These are phyloP conservation scores for Siniperca chuatsi DNA, from an alignment of 2,113 vertebrate genomes.

Conservation along the genomic window DNA sequence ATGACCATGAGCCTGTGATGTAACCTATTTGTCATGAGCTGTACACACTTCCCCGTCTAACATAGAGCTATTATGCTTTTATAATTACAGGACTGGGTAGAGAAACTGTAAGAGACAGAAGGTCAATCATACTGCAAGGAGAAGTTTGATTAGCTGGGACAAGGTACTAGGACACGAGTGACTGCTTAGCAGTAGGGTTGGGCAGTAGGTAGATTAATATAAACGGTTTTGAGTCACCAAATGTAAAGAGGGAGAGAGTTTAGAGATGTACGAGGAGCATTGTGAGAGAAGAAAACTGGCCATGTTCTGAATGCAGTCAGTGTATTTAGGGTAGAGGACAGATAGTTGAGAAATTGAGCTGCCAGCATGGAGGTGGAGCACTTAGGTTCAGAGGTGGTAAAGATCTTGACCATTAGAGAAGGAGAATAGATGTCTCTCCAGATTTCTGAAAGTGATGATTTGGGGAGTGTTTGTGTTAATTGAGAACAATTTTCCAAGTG, in stretches of 20 bases:
- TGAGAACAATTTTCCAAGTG: conserved; percentile 15
- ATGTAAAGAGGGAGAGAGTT: neutral
- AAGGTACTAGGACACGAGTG: neutral
- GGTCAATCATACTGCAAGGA: neutral
- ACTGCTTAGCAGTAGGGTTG: neutral
- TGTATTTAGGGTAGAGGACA: neutral
- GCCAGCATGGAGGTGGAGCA: neutral
- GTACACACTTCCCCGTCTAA: neutral
- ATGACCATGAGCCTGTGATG: neutral
- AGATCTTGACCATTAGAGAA: conserved; percentile 11
- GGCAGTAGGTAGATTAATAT: neutral
- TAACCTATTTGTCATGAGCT: neutral
- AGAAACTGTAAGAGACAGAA: neutral
- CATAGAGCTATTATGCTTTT: neutral
- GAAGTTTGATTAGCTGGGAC: neutral
- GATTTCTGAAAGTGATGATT: conserved; percentile 11
- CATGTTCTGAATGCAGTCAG: neutral
- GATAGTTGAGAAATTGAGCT: neutral
- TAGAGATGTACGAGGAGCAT: neutral
- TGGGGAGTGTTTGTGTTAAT: conserved; percentile 1
- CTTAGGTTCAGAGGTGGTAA: neutral
- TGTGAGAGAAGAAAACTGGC: neutral
- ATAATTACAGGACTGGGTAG: neutral
- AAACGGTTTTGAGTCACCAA: neutral
- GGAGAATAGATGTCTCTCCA: neutral